A percentile compares a stretch with the other conserved stretches of the same genome.
Conservation (phyloP, 2,797 vertebrate species). For the Chloroceryle inda region DNA sequence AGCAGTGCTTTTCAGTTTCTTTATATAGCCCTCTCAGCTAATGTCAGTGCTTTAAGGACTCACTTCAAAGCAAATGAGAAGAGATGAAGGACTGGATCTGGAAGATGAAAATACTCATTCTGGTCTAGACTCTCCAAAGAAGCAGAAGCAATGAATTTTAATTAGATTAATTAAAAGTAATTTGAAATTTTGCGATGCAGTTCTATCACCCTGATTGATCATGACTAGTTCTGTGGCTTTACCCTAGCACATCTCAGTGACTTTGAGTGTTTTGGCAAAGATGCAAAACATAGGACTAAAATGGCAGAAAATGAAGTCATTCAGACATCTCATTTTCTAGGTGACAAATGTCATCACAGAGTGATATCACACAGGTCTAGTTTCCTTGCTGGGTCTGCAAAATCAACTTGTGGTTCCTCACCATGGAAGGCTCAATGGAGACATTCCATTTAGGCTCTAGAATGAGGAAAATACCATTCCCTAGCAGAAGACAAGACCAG, state of each 20-base stretch:
- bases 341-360: background rate
- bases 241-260: background rate
- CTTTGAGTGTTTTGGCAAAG: background rate
- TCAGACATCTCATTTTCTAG: fast-evolving
- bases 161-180: slow-evolving; percentile 11
- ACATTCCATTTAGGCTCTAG: background rate
- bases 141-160: slow-evolving; percentile 35
- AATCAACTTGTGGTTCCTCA: background rate
- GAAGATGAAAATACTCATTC: background rate
- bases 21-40: background rate
- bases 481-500: background rate
- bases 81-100: background rate
- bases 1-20: background rate
- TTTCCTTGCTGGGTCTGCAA: background rate
- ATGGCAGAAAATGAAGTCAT: background rate
- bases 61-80: background rate
- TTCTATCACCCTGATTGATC: background rate
- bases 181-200: background rate
- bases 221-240: background rate
- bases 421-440: background rate
- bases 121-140: background rate
- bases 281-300: background rate
- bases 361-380: background rate
- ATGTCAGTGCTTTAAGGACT: background rate
- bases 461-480: background rate